Conservation (phyloP, 2,888 invertebrate species). For the Pyrochroa serraticornis region DNA sequence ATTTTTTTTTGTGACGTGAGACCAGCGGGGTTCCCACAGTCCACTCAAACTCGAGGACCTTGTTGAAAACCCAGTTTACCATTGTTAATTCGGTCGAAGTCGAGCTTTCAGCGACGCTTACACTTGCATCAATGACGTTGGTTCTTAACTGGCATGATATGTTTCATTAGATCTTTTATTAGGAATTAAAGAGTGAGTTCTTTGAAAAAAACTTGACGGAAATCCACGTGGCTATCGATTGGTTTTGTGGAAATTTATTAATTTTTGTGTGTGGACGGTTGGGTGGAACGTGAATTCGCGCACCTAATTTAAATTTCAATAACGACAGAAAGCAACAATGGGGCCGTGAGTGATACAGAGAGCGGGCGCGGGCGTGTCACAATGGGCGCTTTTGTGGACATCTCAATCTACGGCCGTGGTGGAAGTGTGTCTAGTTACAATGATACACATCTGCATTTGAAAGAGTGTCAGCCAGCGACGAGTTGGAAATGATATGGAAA, state of each 20-base stretch:
- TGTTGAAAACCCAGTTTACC: conserved; percentile 42
- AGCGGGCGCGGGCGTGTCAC: conserved; percentile 33
- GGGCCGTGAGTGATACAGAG: conserved; percentile 21
- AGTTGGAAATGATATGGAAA: conserved; percentile 55
- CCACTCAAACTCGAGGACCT: conserved; percentile 49
- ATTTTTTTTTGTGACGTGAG: conserved; percentile 37
- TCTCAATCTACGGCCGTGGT: conserved; percentile 47
- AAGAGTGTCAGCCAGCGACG: conserved; percentile 52
- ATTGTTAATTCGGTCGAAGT: conserved; percentile 41
- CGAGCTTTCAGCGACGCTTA: conserved; percentile 46
- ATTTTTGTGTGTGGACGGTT: conserved; percentile 46
- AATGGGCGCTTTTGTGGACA: conserved; percentile 42
- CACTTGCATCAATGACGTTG: conserved; percentile 35
- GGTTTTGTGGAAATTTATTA: conserved; percentile 43
- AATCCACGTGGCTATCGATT: conserved; percentile 1
- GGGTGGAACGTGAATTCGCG: conserved; percentile 27
- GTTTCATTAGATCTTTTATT: conserved; percentile 25
- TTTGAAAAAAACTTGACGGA: conserved; percentile 3
- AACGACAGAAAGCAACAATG: conserved; percentile 38
- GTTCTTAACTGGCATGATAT: conserved; percentile 19
- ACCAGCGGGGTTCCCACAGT: conserved; percentile 48
- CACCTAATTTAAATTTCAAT: conserved; percentile 43
- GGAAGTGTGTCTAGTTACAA: conserved; percentile 51
- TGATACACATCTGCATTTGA: conserved; percentile 56
- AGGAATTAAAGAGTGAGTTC: conserved; percentile 2